Percentiles rank a stretch among this genome's conserved stretches.
phyloP scores from a whole-genome alignment of 2,888 invertebrate species.

The Dryobotodes eremita region DNA sequence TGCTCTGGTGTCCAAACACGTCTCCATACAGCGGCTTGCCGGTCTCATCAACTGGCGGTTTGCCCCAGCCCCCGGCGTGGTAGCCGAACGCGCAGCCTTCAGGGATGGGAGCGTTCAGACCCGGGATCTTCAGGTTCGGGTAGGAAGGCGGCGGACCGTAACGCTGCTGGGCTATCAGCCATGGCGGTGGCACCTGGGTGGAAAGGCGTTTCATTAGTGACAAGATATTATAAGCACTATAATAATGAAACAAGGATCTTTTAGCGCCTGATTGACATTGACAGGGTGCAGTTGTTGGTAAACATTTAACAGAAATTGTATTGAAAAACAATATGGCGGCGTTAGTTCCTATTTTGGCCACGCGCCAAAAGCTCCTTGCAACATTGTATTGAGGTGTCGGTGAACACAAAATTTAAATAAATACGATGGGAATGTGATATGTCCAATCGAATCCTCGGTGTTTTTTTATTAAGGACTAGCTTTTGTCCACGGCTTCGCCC shows the following conservation, averaged over 20 bases:
- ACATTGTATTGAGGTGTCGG: background rate
- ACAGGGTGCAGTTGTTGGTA: too few species aligned
- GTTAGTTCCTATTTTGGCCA: too few species aligned
- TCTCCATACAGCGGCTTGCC: conserved; percentile 99
- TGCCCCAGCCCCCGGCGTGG: conserved; percentile 99
- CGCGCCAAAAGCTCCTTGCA: too few species aligned
- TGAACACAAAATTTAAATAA: background rate
- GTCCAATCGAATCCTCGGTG: background rate
- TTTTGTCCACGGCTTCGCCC: too few species aligned
- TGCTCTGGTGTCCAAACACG: conserved; percentile 97
- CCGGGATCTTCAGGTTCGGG: conserved; percentile 99
- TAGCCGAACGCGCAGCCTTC: conserved; percentile 99
- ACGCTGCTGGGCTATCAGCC: conserved; percentile 99
- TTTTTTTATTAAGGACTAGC: background rate
- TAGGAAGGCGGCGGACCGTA: conserved; percentile 99
- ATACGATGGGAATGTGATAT: background rate
- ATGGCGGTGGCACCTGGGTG: conserved; percentile 95
- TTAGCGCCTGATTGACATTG: too few species aligned
- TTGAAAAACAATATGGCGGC: too few species aligned
- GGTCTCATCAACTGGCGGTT: conserved; percentile 99
- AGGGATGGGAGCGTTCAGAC: conserved; percentile 99
- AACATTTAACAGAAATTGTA: too few species aligned
- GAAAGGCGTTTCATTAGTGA: too few species aligned
- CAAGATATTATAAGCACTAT: too few species aligned
- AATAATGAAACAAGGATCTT: too few species aligned